phyloP scores from a whole-genome alignment of 1,140 invertebrate genomes.

The Lepidurus packardi region DNA sequence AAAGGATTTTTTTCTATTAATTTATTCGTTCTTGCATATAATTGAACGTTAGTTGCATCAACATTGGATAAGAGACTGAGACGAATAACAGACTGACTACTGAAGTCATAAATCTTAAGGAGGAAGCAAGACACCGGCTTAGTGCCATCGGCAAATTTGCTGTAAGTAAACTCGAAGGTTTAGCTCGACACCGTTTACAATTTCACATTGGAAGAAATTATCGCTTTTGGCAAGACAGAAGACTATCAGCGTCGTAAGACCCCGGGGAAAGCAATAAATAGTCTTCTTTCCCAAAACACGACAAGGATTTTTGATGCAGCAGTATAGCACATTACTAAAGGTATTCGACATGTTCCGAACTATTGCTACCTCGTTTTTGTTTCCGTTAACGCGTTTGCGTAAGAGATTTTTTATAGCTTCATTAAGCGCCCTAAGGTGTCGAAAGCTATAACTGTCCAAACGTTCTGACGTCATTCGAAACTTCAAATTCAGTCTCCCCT shows the following conservation, averaged over 20 bases:
- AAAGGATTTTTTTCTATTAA: too few relatives aligned
- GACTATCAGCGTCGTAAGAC: not conserved
- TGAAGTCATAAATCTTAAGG: too few relatives aligned
- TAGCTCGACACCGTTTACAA: not conserved
- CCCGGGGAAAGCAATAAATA: not conserved
- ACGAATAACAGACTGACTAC: too few relatives aligned
- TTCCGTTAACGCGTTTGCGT: not conserved
- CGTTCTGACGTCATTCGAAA: constrained; percentile 10
- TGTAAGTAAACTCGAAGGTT: not conserved
- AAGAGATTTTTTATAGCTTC: not conserved
- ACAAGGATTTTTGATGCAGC: not conserved
- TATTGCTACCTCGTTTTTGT: not conserved
- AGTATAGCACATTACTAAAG: not conserved
- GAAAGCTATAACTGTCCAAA: not conserved
- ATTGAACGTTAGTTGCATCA: too few relatives aligned
- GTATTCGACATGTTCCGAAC: not conserved
- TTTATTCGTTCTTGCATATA: too few relatives aligned
- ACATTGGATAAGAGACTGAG: too few relatives aligned
- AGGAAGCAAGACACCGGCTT: not conserved
- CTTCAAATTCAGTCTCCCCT: not conserved
- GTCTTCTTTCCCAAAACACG: not conserved
- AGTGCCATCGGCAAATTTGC: not conserved
- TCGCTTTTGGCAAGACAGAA: not conserved
- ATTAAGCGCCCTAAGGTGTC: not conserved
- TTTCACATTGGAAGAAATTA: not conserved